Percentiles rank a stretch among this genome's conserved stretches.
Conservation (phyloP, 2,888 invertebrate species). For the Scaptodrosophila latifasciaeformis region DNA sequence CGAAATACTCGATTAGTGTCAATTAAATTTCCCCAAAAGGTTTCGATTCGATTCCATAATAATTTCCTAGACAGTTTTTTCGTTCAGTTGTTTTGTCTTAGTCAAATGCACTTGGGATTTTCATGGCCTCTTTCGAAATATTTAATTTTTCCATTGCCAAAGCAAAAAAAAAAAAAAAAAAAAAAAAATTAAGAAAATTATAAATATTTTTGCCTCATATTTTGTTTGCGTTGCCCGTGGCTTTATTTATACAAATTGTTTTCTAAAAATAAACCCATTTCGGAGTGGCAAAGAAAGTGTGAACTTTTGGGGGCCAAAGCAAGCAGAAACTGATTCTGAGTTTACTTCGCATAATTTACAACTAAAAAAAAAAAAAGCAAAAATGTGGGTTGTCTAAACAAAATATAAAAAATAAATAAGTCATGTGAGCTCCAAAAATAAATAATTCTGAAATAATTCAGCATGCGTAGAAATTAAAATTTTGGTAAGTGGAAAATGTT, state of each 20-base stretch:
- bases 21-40: too few species aligned
- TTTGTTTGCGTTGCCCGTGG: slow-evolving; percentile 26
- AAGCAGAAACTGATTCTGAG: slow-evolving; percentile 26
- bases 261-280: slow-evolving; percentile 47
- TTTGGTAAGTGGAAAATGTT: too few species aligned
- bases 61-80: too few species aligned
- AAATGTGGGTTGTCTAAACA: slow-evolving; percentile 10
- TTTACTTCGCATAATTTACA: slow-evolving; percentile 42
- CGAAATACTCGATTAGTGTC: too few species aligned
- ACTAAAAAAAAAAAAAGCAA: slow-evolving; percentile 42
- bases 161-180: too few species aligned
- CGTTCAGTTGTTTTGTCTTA: too few species aligned
- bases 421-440: slow-evolving; percentile 33
- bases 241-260: slow-evolving; percentile 37
- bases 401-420: slow-evolving; percentile 17
- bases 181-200: too few species aligned
- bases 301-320: slow-evolving; percentile 48
- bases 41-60: too few species aligned
- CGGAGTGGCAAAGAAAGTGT: slow-evolving; percentile 51
- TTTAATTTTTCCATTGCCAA: background rate
- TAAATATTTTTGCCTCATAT: slow-evolving; percentile 31
- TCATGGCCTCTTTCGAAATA: slow-evolving; percentile 18
- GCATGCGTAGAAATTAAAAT: too few species aligned
- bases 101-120: too few species aligned
- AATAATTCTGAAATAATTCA: background rate